A percentile compares a stretch with the other conserved stretches of the same genome.
These are phyloP conservation scores for Exocentrus adspersus DNA, from an alignment of 2,888 invertebrate genomes.

Conservation along the genomic window DNA sequence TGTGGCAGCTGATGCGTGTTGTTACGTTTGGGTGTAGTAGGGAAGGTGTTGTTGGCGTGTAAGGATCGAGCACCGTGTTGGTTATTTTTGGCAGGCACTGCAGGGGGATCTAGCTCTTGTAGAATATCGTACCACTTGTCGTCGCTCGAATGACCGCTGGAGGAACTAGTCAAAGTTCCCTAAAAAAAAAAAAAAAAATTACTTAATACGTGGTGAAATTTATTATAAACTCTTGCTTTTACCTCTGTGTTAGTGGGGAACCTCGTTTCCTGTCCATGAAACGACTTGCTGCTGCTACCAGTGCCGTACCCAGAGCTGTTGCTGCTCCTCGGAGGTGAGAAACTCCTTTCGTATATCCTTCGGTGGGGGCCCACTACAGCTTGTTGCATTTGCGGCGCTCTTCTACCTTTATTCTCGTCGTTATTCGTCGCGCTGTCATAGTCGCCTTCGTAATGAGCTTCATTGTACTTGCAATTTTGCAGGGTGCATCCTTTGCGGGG, in stretches of 20 bases:
- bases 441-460: conserved; percentile 71
- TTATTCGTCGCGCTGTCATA: conserved; percentile 70
- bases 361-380: conserved; percentile 72
- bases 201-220: too few species aligned
- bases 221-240: conserved; percentile 21
- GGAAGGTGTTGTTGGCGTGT: conserved; percentile 58
- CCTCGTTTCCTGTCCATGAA: conserved; percentile 56
- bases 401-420: conserved; percentile 62
- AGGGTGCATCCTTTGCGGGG: conserved; percentile 75
- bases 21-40: conserved; percentile 60
- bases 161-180: conserved; percentile 72
- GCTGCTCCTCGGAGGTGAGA: conserved; percentile 79
- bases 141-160: conserved; percentile 72
- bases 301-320: conserved; percentile 88
- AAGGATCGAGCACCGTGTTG: conserved; percentile 55
- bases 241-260: conserved; percentile 63
- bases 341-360: conserved; percentile 76
- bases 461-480: conserved; percentile 72
- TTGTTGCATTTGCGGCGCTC: conserved; percentile 64
- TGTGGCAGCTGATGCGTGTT: conserved; percentile 57
- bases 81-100: conserved; percentile 61
- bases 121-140: conserved; percentile 73
- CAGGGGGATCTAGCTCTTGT: conserved; percentile 67
- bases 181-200: conserved; percentile 49
- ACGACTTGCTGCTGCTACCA: conserved; percentile 69